Conservation (phyloP, 2,797 vertebrate genomes). For the Propithecus deckenii region DNA sequence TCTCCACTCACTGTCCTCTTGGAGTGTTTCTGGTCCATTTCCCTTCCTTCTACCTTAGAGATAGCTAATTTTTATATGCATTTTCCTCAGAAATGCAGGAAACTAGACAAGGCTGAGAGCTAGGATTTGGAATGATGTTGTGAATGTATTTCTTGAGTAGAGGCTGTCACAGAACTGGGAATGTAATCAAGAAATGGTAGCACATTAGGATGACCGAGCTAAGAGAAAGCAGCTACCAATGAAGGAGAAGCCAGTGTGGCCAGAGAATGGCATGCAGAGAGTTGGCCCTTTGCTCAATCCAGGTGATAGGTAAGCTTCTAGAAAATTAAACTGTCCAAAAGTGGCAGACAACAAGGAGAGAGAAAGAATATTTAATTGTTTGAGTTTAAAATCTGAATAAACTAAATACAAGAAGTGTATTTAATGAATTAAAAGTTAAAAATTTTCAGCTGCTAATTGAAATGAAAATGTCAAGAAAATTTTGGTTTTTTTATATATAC, state of each 20-base stretch:
- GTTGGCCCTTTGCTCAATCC: not conserved
- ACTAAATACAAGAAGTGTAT: not conserved
- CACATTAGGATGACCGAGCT: not conserved
- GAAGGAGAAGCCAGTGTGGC: not conserved
- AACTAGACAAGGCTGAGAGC: not conserved
- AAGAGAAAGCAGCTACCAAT: not conserved
- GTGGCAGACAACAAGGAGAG: not conserved
- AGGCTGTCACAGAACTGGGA: not conserved
- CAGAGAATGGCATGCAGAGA: not conserved
- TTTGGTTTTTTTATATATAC: not conserved
- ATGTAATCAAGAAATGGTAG: not conserved
- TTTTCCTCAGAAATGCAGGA: not conserved
- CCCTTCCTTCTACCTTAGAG: not conserved
- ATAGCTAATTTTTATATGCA: not conserved
- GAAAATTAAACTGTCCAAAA: not conserved
- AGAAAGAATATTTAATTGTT: not conserved
- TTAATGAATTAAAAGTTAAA: constrained; percentile 7
- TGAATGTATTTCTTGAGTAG: not conserved
- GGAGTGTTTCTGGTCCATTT: not conserved
- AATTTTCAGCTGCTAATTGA: not conserved
- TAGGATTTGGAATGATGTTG: not conserved
- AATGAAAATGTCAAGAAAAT: not conserved
- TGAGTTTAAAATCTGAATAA: constrained; percentile 13
- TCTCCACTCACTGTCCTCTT: not conserved
- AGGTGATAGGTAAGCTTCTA: not conserved